Percentiles rank a stretch among this genome's conserved stretches.
These are phyloP conservation scores for Pedionomus torquatus DNA, from an alignment of 2,113 vertebrate species.

Conservation along the genomic window DNA sequence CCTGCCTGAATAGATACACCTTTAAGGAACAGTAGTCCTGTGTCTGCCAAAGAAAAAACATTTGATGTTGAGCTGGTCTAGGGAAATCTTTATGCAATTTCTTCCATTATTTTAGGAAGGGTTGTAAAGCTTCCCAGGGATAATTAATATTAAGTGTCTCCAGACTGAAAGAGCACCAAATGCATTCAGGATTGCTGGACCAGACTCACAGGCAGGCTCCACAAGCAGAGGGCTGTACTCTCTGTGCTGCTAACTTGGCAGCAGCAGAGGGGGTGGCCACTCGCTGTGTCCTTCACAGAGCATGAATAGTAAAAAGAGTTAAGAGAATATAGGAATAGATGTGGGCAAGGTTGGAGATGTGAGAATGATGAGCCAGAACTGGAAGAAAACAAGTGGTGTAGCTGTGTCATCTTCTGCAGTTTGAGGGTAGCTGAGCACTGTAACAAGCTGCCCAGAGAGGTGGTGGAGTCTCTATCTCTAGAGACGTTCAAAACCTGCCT, in stretches of 20 bases:
- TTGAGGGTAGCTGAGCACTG: too few species aligned
- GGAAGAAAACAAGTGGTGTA: rapidly evolving
- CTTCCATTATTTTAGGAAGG: background rate
- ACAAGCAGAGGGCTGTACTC: background rate
- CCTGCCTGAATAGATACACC: background rate
- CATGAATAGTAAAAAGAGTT: background rate
- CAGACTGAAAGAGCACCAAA: background rate
- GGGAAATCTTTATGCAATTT: background rate
- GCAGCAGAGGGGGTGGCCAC: background rate
- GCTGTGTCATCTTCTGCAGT: background rate
- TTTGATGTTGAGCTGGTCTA: rapidly evolving
- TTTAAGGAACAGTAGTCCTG: background rate
- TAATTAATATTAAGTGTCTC: slow-evolving; percentile 16
- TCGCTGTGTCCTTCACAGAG: background rate
- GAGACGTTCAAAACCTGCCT: too few species aligned
- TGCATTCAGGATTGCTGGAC: background rate
- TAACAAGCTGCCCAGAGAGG: too few species aligned
- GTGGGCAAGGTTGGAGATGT: background rate
- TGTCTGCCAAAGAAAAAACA: background rate
- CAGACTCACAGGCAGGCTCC: background rate
- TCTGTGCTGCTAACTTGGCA: background rate
- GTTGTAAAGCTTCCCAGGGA: background rate
- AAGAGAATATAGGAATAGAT: background rate
- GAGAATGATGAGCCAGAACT: background rate
- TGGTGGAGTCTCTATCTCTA: too few species aligned